phyloP scores from a whole-genome alignment of 2,113 vertebrate genomes.

The Leucoraja erinaceus region DNA sequence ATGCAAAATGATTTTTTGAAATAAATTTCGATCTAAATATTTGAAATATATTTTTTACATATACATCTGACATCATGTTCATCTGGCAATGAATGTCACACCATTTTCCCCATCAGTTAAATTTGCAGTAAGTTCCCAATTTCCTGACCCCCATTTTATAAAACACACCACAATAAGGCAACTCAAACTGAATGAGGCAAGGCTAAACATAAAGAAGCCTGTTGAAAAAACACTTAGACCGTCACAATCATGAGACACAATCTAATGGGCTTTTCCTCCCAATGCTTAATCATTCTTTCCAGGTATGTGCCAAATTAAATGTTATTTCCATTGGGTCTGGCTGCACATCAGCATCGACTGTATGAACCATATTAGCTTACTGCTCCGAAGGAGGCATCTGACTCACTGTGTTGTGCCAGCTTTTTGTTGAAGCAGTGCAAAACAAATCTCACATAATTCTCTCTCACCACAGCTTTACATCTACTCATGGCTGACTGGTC shows the following conservation, averaged over 20 bases:
- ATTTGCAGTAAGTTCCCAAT: neutral
- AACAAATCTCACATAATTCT: too few species aligned
- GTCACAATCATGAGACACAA: neutral
- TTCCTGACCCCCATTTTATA: neutral
- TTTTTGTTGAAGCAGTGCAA: neutral
- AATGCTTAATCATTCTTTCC: neutral
- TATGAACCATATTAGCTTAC: neutral
- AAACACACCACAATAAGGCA: neutral
- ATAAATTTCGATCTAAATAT: too few species aligned
- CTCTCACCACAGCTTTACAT: too few species aligned
- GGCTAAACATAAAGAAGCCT: neutral
- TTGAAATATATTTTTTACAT: too few species aligned
- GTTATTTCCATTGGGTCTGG: neutral
- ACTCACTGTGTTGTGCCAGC: neutral
- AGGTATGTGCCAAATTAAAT: neutral
- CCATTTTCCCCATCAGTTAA: neutral
- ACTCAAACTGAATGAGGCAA: neutral
- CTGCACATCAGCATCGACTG: neutral
- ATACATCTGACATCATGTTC: neutral
- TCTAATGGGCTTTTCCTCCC: neutral
- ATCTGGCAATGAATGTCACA: neutral
- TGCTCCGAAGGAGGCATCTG: neutral
- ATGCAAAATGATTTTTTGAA: too few species aligned
- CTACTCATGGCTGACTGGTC: too few species aligned
- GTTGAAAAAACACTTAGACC: neutral